phyloP scores from a whole-genome alignment of 30 jellyfish, hydroid and myxozoan species.

The Aurelia coerulea region DNA sequence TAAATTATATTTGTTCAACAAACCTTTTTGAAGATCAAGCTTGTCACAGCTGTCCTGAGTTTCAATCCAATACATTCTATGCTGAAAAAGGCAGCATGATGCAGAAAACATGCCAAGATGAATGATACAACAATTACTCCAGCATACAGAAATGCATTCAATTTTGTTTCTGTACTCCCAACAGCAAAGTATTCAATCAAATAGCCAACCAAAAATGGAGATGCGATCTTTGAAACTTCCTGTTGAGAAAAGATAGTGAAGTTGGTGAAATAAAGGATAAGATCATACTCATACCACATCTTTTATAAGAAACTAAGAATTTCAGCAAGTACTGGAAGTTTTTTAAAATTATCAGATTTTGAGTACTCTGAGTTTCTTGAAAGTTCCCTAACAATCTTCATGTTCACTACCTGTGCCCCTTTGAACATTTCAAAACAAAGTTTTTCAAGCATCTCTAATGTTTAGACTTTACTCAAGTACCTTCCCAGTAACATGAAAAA shows the following conservation, averaged over 20 bases:
- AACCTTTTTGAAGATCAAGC: conserved; percentile 72
- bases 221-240: conserved; percentile 34
- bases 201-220: conserved; percentile 32
- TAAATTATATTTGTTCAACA: neutral
- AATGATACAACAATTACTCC: conserved; percentile 14
- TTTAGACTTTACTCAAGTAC: too few relatives aligned
- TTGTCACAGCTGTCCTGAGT: conserved; percentile 49
- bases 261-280: too few relatives aligned
- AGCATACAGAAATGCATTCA: conserved; percentile 29
- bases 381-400: too few relatives aligned
- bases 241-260: neutral
- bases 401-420: too few relatives aligned
- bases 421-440: too few relatives aligned
- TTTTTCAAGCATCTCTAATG: too few relatives aligned
- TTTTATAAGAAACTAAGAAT: too few relatives aligned
- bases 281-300: too few relatives aligned
- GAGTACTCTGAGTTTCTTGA: too few relatives aligned
- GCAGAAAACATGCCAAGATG: neutral
- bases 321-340: too few relatives aligned
- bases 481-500: too few relatives aligned
- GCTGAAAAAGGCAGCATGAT: conserved; percentile 29
- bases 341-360: too few relatives aligned
- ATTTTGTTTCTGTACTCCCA: conserved; percentile 2
- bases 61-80: conserved; percentile 52
- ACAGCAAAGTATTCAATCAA: conserved; percentile 43